Conservation (phyloP, 2,888 invertebrate species). For the Nymphalis polychloros region DNA sequence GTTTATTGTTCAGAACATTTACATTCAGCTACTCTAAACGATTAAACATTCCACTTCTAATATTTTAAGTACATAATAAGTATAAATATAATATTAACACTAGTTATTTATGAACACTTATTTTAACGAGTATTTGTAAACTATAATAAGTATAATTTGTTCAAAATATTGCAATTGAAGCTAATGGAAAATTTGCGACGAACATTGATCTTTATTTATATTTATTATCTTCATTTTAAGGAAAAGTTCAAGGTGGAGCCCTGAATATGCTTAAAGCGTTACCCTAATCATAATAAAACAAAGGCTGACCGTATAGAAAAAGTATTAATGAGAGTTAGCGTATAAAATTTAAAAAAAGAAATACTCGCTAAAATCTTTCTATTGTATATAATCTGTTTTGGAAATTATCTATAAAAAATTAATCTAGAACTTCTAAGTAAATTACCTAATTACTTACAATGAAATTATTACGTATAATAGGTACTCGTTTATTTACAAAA, state of each 20-base stretch:
- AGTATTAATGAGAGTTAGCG: too few relatives aligned
- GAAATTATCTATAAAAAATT: slow-evolving; percentile 9
- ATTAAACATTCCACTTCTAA: slow-evolving; percentile 34
- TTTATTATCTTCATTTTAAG: too few relatives aligned
- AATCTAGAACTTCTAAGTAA: slow-evolving; percentile 1
- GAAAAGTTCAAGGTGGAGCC: too few relatives aligned
- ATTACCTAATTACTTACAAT: slow-evolving; percentile 12
- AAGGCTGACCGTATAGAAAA: neutral
- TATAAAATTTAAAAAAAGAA: neutral
- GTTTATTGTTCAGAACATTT: slow-evolving; percentile 39
- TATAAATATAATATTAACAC: slow-evolving; percentile 12
- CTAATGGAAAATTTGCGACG: too few relatives aligned
- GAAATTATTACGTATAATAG: slow-evolving; percentile 24
- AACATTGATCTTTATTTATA: too few relatives aligned
- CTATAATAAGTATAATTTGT: too few relatives aligned
- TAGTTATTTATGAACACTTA: slow-evolving; percentile 31
- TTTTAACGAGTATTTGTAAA: slow-evolving; percentile 25
- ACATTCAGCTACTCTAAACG: slow-evolving; percentile 32
- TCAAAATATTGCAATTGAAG: too few relatives aligned
- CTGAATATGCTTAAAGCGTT: too few relatives aligned
- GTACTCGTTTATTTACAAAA: slow-evolving; percentile 33
- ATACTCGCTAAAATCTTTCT: slow-evolving; percentile 4
- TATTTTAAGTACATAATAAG: slow-evolving; percentile 21
- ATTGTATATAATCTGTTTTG: slow-evolving; percentile 11
- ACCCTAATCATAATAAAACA: neutral